Evolutionary conservation across 1,140 invertebrate species (phyloP).

Genomic region (Plectus sambesii): DNA sequence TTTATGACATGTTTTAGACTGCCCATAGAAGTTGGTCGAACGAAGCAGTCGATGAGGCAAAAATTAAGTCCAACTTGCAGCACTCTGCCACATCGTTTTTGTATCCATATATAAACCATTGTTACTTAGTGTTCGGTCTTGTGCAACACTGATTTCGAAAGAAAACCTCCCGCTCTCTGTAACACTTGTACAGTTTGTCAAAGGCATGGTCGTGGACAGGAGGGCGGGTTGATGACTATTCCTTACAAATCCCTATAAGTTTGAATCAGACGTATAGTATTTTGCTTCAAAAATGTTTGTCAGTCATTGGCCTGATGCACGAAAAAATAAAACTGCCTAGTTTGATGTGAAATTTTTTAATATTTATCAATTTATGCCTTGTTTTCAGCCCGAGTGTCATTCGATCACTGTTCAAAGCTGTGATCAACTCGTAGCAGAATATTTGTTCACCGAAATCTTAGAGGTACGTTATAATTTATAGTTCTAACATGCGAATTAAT

Average conservation of each 20-base stretch:
- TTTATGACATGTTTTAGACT: slow-evolving; percentile 7
- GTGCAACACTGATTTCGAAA: background rate
- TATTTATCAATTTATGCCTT: slow-evolving; percentile 9
- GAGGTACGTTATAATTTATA: slow-evolving; percentile 27
- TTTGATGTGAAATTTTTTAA: slow-evolving; percentile 9
- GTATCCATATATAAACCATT: slow-evolving; percentile 1
- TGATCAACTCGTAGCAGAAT: slow-evolving; percentile 36
- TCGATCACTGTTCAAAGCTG: slow-evolving; percentile 33
- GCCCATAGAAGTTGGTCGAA: too few relatives aligned
- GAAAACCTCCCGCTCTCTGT: background rate
- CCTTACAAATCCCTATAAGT: background rate
- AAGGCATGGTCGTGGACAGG: background rate
- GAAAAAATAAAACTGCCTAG: background rate
- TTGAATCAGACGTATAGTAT: background rate
- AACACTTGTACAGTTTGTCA: background rate
- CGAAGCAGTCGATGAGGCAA: too few relatives aligned
- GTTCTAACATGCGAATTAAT: too few relatives aligned
- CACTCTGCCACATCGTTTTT: background rate
- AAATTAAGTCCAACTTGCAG: background rate
- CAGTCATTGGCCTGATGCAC: background rate
- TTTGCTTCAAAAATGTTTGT: background rate
- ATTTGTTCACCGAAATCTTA: slow-evolving; percentile 35
- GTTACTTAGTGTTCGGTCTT: background rate
- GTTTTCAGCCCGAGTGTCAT: slow-evolving; percentile 23
- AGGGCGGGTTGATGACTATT: background rate